Percentiles rank a stretch among this genome's conserved stretches.
Conservation (phyloP, 2,797 vertebrate species). For the Ctenochaetus hawaiiensis region DNA sequence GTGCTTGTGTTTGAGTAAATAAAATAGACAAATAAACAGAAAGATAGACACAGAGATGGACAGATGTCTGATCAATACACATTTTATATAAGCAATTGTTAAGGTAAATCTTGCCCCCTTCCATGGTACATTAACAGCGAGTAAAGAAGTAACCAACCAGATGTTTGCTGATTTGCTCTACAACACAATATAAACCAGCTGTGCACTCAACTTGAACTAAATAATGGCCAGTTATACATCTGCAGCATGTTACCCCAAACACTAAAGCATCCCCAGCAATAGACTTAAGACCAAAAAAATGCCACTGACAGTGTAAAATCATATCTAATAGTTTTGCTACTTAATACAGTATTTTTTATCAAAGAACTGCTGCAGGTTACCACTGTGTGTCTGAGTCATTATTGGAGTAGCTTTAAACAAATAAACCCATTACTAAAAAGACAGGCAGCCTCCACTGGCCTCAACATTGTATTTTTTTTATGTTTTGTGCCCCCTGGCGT, state of each 20-base stretch:
- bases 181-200: slow-evolving; percentile 7
- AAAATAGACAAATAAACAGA: neutral
- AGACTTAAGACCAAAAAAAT: neutral
- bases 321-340: neutral
- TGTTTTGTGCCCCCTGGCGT: neutral
- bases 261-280: neutral
- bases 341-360: neutral
- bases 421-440: slow-evolving; percentile 11
- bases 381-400: slow-evolving; percentile 17
- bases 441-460: neutral
- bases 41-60: neutral
- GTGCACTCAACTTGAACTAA: neutral
- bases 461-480: slow-evolving; percentile 1
- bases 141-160: neutral
- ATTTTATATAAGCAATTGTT: neutral
- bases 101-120: neutral
- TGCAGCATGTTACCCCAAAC: neutral
- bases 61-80: neutral
- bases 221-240: neutral
- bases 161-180: slow-evolving; percentile 20
- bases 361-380: neutral
- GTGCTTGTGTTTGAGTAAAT: neutral
- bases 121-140: neutral
- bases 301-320: neutral
- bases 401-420: slow-evolving; percentile 20